These are phyloP conservation scores for Mormyrops attenuatus DNA, from an alignment of 2,797 vertebrate genomes.

Conservation along the genomic window DNA sequence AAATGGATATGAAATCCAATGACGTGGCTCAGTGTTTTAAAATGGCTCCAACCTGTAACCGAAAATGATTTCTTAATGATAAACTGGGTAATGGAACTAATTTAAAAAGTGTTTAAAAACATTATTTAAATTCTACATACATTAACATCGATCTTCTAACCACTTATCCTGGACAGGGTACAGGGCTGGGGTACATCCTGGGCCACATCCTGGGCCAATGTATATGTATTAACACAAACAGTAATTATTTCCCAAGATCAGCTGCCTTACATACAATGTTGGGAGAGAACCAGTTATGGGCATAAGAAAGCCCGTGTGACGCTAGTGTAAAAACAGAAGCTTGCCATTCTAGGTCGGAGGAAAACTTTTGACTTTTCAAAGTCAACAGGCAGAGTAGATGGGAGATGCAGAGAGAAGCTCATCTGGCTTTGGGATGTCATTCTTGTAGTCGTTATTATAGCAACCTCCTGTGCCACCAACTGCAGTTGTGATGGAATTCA, in stretches of 20 bases:
- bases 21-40: background rate
- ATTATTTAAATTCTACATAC: background rate
- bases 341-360: background rate
- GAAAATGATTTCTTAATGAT: background rate
- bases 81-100: background rate
- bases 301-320: background rate
- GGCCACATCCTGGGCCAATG: background rate
- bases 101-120: background rate
- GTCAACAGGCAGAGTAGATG: constrained; percentile 42
- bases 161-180: background rate
- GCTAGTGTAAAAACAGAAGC: background rate
- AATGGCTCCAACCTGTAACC: background rate
- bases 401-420: constrained; percentile 40
- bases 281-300: background rate
- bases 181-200: background rate
- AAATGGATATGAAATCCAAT: background rate
- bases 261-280: background rate
- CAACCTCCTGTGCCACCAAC: constrained; percentile 40
- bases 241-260: background rate
- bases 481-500: constrained; percentile 52
- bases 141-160: background rate
- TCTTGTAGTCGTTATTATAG: constrained; percentile 68
- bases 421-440: constrained; percentile 48
- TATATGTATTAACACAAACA: background rate
- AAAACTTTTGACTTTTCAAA: background rate